Percentiles rank a stretch among this genome's conserved stretches.
Evolutionary conservation across 2,888 invertebrate species (phyloP).

Genomic region (Coleophora flavipennella): DNA sequence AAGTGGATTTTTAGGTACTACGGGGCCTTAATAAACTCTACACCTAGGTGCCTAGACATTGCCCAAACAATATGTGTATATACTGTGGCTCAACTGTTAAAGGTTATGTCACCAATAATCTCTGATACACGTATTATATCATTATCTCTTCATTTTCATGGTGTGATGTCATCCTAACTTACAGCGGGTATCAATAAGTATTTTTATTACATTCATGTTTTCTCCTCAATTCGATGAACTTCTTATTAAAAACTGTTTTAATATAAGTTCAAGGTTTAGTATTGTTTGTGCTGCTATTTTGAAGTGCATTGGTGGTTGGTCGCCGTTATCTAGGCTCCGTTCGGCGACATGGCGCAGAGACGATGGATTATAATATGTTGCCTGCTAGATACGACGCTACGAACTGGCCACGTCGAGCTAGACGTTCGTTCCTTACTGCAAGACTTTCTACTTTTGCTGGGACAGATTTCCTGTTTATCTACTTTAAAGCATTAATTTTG

Average conservation of each 20-base stretch:
- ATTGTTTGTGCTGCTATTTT: slow-evolving; percentile 6
- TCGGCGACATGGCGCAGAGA: slow-evolving; percentile 44
- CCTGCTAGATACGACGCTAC: no score
- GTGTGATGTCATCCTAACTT: slow-evolving; percentile 46
- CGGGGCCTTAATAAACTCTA: no score
- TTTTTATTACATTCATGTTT: slow-evolving; percentile 23
- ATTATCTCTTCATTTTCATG: slow-evolving; percentile 48
- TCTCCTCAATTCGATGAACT: background rate
- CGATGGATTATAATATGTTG: slow-evolving; percentile 17
- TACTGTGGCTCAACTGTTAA: no score
- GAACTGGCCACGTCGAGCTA: no score
- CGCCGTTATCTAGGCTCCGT: slow-evolving; percentile 42
- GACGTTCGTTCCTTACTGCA: no score
- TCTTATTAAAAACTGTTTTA: slow-evolving; percentile 3
- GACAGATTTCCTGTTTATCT: no score
- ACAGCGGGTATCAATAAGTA: slow-evolving; percentile 52
- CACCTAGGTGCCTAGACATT: no score
- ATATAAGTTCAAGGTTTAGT: slow-evolving; percentile 6
- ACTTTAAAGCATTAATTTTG: no score
- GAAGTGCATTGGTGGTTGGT: slow-evolving; percentile 14
- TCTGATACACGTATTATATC: slow-evolving; percentile 41
- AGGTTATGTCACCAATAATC: slow-evolving; percentile 36
- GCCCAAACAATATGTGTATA: no score
- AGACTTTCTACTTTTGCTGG: no score
- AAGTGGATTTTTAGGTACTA: no score